Evolutionary conservation across 2,797 vertebrate species (phyloP), one percentile per base, ranked within the genome.

Genomic region (Phylloscopus collybita): DNA sequence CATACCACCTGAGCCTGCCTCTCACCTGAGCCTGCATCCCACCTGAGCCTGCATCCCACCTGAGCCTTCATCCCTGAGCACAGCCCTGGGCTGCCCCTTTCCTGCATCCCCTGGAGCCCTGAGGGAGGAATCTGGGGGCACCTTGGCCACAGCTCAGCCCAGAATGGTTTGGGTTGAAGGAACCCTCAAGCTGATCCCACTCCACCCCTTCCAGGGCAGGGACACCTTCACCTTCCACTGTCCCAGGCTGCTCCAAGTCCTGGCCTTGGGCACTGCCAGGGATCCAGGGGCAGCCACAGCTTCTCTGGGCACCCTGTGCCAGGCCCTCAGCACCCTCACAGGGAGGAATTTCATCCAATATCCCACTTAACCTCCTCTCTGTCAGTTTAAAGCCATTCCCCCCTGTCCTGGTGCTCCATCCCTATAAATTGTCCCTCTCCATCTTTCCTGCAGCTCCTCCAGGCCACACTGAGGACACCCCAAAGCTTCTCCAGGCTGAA

Each of bases 101-200:
- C 64, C 44, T 16, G 0, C 30, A 11, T 10, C 76, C 49, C 47
- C 26, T 11, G 30, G 5, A 0, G 2, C 9, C 7, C 1, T 8
- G 5, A 36, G n/a, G 34, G 7, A 40, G 50, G 21, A 36, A 29
- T 3, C 21, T 10, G n/a, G 29, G 29, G 6, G 14, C 11, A 32
- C 3, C 44, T 42, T 45, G 36, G 30, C 40, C 32, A n/a, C n/a
- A 9, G 11, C 2, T 72, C 45, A n/a, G 14, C 53, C 53, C 32
- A n/a, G 53, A n/a, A 17, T 6, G 23, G 23, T 45, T 87, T 38
- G 59, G 30, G 34, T 34, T 34, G 34, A 34, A 34, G 34, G 34
- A 34, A 34, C 34, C 34, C 34, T 34, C 34, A 34, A 34, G 34
- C 34, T 34, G 34, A 34, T 34, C 34, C 34, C 34, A 34, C 8